These are phyloP conservation scores for Dryas iulia DNA, from an alignment of 1,140 invertebrate species.

Conservation along the genomic window DNA sequence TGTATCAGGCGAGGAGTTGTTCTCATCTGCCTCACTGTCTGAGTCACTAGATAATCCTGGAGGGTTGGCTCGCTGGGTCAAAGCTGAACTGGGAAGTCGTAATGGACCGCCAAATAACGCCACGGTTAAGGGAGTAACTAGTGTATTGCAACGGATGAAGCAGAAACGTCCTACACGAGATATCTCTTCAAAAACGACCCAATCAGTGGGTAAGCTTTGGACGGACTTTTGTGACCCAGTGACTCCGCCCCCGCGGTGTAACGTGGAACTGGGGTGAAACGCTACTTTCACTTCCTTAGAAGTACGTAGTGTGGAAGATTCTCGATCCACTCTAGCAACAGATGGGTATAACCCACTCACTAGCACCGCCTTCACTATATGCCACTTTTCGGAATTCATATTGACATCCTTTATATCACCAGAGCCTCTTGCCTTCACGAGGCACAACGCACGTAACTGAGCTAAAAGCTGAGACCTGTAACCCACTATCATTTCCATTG, in stretches of 20 bases:
- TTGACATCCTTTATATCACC: conserved; percentile 91
- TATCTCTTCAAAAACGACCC: conserved; percentile 93
- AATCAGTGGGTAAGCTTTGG: conserved; percentile 88
- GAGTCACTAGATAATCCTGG: conserved; percentile 80
- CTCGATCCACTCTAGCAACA: conserved; percentile 83
- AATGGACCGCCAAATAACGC: conserved; percentile 88
- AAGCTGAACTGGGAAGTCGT: conserved; percentile 79
- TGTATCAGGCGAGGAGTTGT: conserved; percentile 53
- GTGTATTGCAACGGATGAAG: conserved; percentile 87
- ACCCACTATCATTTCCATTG: conserved; percentile 93
- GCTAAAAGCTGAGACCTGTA: conserved; percentile 90
- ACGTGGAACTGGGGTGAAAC: conserved; percentile 88
- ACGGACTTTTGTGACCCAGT: conserved; percentile 74
- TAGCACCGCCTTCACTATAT: conserved; percentile 94
- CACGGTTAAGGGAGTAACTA: conserved; percentile 90
- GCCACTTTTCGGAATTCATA: conserved; percentile 93
- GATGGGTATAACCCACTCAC: conserved; percentile 94
- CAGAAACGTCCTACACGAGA: conserved; percentile 83
- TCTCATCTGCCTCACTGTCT: conserved; percentile 81
- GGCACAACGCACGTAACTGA: conserved; percentile 91
- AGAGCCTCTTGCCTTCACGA: conserved; percentile 88
- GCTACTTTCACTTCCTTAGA: conserved; percentile 87
- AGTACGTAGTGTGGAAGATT: conserved; percentile 68
- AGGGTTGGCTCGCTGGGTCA: conserved; percentile 68
- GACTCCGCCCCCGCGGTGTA: conserved; percentile 76